Evolutionary conservation across 2,797 vertebrate genomes (phyloP).

Genomic region (Siniperca obscura): DNA sequence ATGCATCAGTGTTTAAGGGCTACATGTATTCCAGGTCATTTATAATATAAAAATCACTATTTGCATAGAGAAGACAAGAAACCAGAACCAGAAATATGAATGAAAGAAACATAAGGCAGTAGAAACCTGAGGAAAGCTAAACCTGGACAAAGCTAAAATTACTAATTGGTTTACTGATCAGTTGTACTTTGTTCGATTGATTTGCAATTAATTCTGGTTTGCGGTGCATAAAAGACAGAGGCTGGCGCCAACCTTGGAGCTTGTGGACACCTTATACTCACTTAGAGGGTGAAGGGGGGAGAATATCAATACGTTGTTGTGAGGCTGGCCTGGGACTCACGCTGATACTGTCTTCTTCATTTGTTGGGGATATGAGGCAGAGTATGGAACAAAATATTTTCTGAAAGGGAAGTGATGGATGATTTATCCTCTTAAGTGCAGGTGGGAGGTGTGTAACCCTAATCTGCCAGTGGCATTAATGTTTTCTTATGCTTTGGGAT

Average conservation of each 20-base stretch:
- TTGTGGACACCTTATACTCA: constrained; percentile 94
- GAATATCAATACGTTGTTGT: constrained; percentile 90
- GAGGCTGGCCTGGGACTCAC: constrained; percentile 82
- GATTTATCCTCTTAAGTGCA: constrained; percentile 73
- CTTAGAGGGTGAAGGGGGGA: constrained; percentile 84
- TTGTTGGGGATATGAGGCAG: constrained; percentile 73
- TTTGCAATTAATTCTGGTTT: constrained; percentile 99
- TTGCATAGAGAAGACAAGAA: background rate
- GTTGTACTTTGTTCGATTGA: constrained; percentile 99
- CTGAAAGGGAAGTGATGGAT: constrained; percentile 73
- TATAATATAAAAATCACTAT: background rate
- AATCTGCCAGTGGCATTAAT: constrained; percentile 70
- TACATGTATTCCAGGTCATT: background rate
- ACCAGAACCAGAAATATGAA: constrained; percentile 29
- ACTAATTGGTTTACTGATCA: constrained; percentile 99
- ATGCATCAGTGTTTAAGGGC: background rate
- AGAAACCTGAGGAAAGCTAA: constrained; percentile 85
- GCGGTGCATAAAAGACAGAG: constrained; percentile 91
- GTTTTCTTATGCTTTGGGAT: constrained; percentile 68
- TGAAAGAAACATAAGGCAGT: constrained; percentile 36
- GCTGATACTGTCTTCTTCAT: constrained; percentile 84
- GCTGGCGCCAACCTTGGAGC: constrained; percentile 97
- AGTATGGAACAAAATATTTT: constrained; percentile 75
- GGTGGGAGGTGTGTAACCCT: constrained; percentile 71
- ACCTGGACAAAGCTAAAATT: constrained; percentile 96